Evolutionary conservation across 2,113 vertebrate species (phyloP), one percentile per base, ranked within the genome.

Genomic region (Phaethornis superciliosus): DNA sequence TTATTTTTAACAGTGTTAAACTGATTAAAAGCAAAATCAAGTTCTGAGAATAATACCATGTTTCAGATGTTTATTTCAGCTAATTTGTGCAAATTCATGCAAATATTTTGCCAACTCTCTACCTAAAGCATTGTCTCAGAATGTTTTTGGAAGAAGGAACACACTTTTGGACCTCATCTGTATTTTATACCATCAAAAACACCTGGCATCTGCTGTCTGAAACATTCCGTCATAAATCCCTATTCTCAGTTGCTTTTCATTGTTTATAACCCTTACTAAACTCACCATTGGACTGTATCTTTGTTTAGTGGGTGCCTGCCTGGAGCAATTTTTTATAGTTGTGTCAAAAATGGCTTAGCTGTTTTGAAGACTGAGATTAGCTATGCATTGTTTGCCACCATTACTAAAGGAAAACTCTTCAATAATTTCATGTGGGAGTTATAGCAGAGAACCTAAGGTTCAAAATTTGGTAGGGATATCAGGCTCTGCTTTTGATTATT

Each of bases 61-160:
- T 88, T 88, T 88, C 72, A 64, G 37, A 81, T 79, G 35, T 71
- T 75, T 90, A 69, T 89, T 93, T 91, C 8, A 2, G 30, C 33
- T 85, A 56, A 84, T 60, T 84, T 92, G 44, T 93, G 63, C 55
- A 93, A 91, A 95, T 89, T 68, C 42, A 72, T 87, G 71, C 40
- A 54, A 78, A 81, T 18, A 33, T 77, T 46, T 63, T 69, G 22
- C 58, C 77, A 74, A 54, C 19, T 94, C 0, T 1, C 35, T 82
- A 51, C 26, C 44, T 79, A 71, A 89, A 95, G n/a, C 44, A 49
- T 23, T 68, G 69, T 30, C 13, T 95, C 44, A 44, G 70, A 91
- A 69, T 87, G 75, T 17, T 58, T 59, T 71, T 89, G 65, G 70
- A 84, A 71, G 52, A 60, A 76, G 47, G 49, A 94, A 59, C 24